Evolutionary conservation across 2,113 vertebrate genomes (phyloP).

Genomic region (Alectura lathami): DNA sequence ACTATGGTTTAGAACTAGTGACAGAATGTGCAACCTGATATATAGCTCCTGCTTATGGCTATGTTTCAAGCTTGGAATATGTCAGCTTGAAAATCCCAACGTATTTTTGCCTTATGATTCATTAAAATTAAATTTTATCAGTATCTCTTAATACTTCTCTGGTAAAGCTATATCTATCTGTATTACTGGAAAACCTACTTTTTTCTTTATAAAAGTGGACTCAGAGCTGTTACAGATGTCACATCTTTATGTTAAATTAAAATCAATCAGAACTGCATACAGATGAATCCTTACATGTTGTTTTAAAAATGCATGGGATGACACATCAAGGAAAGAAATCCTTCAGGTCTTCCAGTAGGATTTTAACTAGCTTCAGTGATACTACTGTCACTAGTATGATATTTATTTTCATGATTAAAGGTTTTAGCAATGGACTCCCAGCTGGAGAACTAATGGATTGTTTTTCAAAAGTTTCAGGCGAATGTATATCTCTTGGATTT

Average conservation of each 20-base stretch:
- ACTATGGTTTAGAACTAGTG: constrained; percentile 65
- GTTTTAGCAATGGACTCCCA: not conserved
- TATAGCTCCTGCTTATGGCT: constrained; percentile 64
- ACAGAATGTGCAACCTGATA: constrained; percentile 63
- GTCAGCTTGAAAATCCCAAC: constrained; percentile 58
- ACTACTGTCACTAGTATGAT: not conserved
- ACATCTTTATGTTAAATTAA: not conserved
- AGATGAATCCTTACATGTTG: not conserved
- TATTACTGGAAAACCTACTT: not conserved
- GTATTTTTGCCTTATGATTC: constrained; percentile 61
- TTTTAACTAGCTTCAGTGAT: not conserved
- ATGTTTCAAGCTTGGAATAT: constrained; percentile 61
- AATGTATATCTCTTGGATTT: not conserved
- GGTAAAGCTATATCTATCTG: constrained; percentile 31
- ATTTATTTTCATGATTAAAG: constrained; percentile 6
- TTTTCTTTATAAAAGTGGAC: not conserved
- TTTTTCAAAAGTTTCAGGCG: not conserved
- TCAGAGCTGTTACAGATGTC: not conserved
- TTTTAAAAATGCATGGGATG: constrained; percentile 23
- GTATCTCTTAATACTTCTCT: constrained; percentile 56
- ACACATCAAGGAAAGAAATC: constrained; percentile 8
- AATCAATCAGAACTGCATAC: not conserved
- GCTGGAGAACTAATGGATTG: not conserved
- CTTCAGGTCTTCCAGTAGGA: not conserved
- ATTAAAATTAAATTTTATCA: constrained; percentile 71